phyloP scores from a whole-genome alignment of 2,113 vertebrate genomes.

The Taurulus bubalis region DNA sequence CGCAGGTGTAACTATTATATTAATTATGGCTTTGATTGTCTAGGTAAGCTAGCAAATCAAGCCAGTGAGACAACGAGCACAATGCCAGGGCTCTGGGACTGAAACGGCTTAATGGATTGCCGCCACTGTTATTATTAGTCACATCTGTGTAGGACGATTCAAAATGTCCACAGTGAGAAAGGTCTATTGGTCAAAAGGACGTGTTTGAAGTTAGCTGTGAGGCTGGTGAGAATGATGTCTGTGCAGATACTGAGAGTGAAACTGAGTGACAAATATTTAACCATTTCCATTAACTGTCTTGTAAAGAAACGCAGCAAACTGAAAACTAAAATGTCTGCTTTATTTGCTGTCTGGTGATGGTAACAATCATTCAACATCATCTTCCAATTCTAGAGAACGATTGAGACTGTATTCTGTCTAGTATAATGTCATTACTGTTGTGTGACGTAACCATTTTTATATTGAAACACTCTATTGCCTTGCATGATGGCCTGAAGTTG shows the following conservation, averaged over 20 bases:
- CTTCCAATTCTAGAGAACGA: neutral
- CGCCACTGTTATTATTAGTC: neutral
- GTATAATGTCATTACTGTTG: neutral
- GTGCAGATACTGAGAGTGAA: neutral
- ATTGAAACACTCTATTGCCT: neutral
- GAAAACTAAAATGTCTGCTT: neutral
- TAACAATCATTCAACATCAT: neutral
- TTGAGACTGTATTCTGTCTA: neutral
- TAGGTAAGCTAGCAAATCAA: neutral
- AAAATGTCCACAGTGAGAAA: neutral
- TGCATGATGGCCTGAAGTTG: neutral
- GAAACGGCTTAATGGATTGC: neutral
- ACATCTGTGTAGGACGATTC: neutral
- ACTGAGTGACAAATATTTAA: neutral
- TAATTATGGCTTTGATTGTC: neutral
- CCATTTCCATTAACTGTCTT: neutral
- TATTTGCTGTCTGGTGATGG: neutral
- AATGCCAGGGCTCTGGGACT: neutral
- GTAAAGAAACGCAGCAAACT: neutral
- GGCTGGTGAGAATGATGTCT: neutral
- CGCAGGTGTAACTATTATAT: neutral
- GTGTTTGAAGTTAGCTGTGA: slow-evolving; percentile 1
- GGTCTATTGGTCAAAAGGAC: neutral
- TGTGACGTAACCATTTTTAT: neutral
- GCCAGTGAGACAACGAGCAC: neutral